Percentiles rank a stretch among this genome's conserved stretches.
Conservation (phyloP, 2,113 vertebrate genomes). For the Rhineura floridana region DNA sequence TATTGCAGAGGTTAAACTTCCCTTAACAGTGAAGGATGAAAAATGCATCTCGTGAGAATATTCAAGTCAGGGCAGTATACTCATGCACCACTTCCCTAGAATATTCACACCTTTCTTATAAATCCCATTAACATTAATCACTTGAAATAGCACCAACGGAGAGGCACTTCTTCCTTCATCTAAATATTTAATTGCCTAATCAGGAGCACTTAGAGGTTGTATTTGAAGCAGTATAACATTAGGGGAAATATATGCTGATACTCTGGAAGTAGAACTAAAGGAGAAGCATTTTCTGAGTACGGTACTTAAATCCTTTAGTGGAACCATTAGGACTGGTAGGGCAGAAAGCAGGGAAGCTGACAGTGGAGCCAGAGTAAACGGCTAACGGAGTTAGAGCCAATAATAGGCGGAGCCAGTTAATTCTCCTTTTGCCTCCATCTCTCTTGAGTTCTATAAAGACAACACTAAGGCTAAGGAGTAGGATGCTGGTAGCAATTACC, state of each 20-base stretch:
- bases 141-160: not conserved
- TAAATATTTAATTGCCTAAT: not conserved
- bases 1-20: not conserved
- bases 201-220: not conserved
- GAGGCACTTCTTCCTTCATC: not conserved
- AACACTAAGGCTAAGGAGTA: too few species aligned
- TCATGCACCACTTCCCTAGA: not conserved
- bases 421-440: too few species aligned
- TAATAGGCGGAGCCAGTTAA: too few species aligned
- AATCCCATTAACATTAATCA: slow-evolving; percentile 1
- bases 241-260: not conserved
- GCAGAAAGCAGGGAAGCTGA: too few species aligned
- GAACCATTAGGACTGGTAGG: too few species aligned
- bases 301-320: not conserved
- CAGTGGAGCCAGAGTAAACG: too few species aligned
- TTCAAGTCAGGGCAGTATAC: not conserved
- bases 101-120: not conserved
- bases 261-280: not conserved
- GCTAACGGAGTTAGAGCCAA: too few species aligned
- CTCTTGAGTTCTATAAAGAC: too few species aligned
- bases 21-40: not conserved
- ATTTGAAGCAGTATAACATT: not conserved
- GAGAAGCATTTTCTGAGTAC: not conserved
- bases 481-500: too few species aligned
- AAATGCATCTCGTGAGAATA: not conserved